Evolutionary conservation across 2,113 vertebrate species (phyloP), one percentile per base, ranked within the genome.

Genomic region (Emydocephalus ijimae): DNA sequence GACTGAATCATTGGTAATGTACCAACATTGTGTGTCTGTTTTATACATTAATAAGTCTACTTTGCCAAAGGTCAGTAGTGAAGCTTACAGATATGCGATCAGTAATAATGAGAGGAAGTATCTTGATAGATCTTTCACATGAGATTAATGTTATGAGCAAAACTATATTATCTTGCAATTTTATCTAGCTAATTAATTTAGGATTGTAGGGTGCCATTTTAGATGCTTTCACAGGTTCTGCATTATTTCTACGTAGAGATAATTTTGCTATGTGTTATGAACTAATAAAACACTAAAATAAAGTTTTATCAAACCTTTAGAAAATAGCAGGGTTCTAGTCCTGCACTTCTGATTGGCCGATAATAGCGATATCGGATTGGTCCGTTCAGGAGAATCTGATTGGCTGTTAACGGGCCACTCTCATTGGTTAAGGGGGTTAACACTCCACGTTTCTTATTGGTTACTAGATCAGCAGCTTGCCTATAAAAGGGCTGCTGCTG

Each of bases 191-290:
- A 92, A 12, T 45, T 94, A 90, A 94, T 89, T 92, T 93, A 88
- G 90, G 92, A 94, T 93, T 54, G 4, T 87, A 89, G 88, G 86
- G 89, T 87, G 34, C 89, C 81, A 94, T 95, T 94, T 90, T 48
- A 57, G 43, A 85, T 55, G 91, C 0, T 57, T 90, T 86, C 50
- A n/a, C 23, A 69, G 87, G 11, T 18, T 23, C 14, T 4, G 10
- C 59, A 24, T 15, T 50, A 85, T 94, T 94, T 90, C 2, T 1
- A 93, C n/a, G 0, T 0, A 15, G 81, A 55, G 39, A 91, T 90
- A 92, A 55, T 92, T 94, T 87, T 52, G 57, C n/a, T n/a, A n/a
- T n/a, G n/a, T n/a, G n/a, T n/a, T n/a, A n/a, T n/a, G n/a, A n/a
- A n/a, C n/a, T n/a, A n/a, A n/a, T n/a, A n/a, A n/a, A n/a, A n/a